phyloP scores from a whole-genome alignment of 2,113 vertebrate species.

The Cairina moschata region DNA sequence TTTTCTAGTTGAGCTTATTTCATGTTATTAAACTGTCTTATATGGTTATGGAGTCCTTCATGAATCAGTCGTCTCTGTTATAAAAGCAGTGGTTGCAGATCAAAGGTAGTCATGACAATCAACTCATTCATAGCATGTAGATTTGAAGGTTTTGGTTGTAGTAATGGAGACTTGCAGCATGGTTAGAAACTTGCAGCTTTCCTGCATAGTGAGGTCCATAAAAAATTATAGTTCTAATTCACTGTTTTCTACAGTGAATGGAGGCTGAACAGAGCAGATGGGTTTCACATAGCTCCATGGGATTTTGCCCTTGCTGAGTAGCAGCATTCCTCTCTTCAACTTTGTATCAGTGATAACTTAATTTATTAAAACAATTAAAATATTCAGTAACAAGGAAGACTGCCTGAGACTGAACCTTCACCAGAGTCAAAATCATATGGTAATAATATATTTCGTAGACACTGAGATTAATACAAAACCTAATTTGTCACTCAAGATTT shows the following conservation, averaged over 20 bases:
- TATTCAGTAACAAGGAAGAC: background rate
- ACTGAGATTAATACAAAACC: background rate
- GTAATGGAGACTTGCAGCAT: background rate
- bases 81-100: background rate
- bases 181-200: background rate
- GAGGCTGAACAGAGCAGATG: background rate
- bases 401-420: background rate
- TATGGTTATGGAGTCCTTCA: background rate
- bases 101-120: background rate
- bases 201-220: background rate
- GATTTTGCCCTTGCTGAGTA: background rate
- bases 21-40: background rate
- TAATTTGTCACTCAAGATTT: background rate
- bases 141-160: background rate
- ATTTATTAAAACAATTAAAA: constrained; percentile 28
- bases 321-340: background rate
- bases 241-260: background rate
- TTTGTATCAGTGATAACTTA: background rate
- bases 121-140: background rate
- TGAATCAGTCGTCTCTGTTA: background rate
- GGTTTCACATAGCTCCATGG: background rate
- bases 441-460: background rate
- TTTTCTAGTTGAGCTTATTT: background rate
- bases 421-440: background rate
- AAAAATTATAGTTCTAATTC: background rate